Conservation (phyloP, 1,140 invertebrate genomes). For the Bombus vancouverensis region DNA sequence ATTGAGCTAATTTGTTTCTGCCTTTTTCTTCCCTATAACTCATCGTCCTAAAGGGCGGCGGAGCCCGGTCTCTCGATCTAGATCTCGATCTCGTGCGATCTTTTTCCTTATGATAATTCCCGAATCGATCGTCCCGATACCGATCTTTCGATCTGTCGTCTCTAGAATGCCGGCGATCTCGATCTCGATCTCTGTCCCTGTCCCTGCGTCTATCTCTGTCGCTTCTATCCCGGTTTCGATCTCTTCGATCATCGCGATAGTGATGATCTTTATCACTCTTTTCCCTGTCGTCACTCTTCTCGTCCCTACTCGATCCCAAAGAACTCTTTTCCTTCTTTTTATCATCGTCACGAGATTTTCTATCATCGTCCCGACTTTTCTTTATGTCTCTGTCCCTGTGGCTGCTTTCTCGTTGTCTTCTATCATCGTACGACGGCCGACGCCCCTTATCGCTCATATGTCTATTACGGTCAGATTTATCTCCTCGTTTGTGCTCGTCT, state of each 20-base stretch:
- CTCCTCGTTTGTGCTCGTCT: constrained; percentile 72
- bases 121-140: constrained; percentile 68
- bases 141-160: constrained; percentile 71
- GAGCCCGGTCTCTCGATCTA: constrained; percentile 74
- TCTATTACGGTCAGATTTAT: constrained; percentile 68
- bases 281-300: constrained; percentile 74
- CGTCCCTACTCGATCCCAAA: constrained; percentile 66
- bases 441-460: constrained; percentile 67
- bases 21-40: constrained; percentile 80
- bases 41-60: constrained; percentile 69
- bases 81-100: constrained; percentile 70
- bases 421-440: constrained; percentile 76
- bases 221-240: constrained; percentile 72
- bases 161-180: constrained; percentile 67
- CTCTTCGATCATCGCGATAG: constrained; percentile 68
- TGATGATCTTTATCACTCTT: constrained; percentile 74
- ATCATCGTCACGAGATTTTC: constrained; percentile 73
- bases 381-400: constrained; percentile 73
- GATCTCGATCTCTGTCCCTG: constrained; percentile 63
- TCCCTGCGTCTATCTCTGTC: constrained; percentile 72
- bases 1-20: constrained; percentile 80
- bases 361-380: constrained; percentile 71
- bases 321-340: constrained; percentile 72
- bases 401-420: constrained; percentile 69
- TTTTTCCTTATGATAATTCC: constrained; percentile 71